Base-by-base conservation (phyloP, 2,797 vertebrate species). In the Sphenopsis melanotis region DNA sequence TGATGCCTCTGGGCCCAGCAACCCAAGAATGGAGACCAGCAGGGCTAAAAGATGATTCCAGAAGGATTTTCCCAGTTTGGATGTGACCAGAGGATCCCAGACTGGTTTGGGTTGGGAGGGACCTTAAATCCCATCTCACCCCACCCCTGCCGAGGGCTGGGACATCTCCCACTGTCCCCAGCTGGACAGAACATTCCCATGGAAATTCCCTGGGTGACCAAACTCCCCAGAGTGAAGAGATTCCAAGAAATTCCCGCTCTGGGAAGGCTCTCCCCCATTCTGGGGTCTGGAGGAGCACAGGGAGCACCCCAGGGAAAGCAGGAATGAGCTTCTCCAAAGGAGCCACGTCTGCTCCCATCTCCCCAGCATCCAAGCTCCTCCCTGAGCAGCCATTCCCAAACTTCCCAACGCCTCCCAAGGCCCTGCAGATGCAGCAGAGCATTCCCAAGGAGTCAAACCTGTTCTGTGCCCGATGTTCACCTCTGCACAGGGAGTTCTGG, bases 281-380 rank as follows among this genome's bases (percentile, higher is more conserved):
- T 17, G n/a, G 49, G 78, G 11, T 23, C 23, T 8, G 59, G n/a
- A 36, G 42, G 37, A 36, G 3, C 0, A 0, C 36, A 10, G 32
- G 24, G 2, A 20, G 4, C 6, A 1, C 29, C n/a, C 52, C 47
- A 0, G 1, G 4, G 1, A 27, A 16, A 63, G 15, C 10, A 15
- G 60, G 34, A 24, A 5, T 1, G 0, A 27, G 7, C 6, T 44
- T 8, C 20, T 20, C 49, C 18, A 4, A 3, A 0, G 2, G 7
- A 46, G 3, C 26, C 75, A 1, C 0, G 0, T 39, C 75, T 23
- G 65, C 14, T 24, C 55, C 53, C 10, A 14, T 2, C 21, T 23
- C 32, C 24, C 63, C 18, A 1, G 1, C 21, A 7, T 9, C 5
- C 1, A 20, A 70, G 59, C 71, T 69, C 12, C 77, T 36, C 23